Evolutionary conservation across 2,797 vertebrate species (phyloP).

Genomic region (Sebastes minor): DNA sequence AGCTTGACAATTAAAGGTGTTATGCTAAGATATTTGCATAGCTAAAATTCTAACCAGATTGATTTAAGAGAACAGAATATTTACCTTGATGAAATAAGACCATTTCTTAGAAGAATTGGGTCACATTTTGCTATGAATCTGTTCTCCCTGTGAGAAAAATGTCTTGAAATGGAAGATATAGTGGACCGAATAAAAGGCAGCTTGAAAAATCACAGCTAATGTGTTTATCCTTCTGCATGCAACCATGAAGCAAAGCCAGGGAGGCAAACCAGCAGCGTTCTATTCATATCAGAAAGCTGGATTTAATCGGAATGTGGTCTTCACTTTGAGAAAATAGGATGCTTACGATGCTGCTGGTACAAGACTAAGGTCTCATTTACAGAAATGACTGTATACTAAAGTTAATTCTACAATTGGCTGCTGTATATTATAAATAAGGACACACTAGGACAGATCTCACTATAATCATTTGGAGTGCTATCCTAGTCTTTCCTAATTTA

Average conservation of each 20-base stretch:
- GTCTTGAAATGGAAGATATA: constrained; percentile 8
- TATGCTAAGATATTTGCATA: not conserved
- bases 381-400: not conserved
- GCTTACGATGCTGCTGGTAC: not conserved
- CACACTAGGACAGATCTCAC: too few species aligned
- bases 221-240: constrained; percentile 12
- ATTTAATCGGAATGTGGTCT: not conserved
- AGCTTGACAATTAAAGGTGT: not conserved
- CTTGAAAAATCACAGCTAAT: constrained; percentile 29
- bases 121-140: not conserved
- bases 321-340: not conserved
- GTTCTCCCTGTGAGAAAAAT: not conserved
- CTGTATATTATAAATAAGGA: not conserved
- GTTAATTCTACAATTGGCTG: not conserved
- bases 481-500: not conserved
- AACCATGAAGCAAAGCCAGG: constrained; percentile 22
- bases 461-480: too few species aligned
- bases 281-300: not conserved
- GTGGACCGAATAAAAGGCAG: constrained; percentile 15
- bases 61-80: not conserved
- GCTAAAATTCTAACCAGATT: not conserved
- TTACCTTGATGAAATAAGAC: not conserved
- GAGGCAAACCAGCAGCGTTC: not conserved
- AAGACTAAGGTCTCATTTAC: not conserved
- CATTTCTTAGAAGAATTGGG: not conserved